Evolutionary conservation across 2,113 vertebrate species (phyloP).

Genomic region (Cynopterus brachyotis): DNA sequence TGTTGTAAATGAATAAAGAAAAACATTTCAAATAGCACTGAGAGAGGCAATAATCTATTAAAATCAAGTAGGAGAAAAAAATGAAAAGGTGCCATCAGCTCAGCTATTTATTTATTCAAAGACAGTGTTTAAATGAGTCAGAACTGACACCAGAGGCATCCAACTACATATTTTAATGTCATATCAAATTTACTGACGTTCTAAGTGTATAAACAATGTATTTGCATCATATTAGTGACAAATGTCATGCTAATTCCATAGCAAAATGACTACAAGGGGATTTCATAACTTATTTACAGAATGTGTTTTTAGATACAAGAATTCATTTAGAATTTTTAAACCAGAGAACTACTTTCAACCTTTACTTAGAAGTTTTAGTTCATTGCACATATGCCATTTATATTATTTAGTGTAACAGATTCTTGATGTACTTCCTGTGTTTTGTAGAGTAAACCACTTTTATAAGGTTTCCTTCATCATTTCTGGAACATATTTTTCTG

Average conservation of each 20-base stretch:
- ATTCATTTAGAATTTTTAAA: constrained; percentile 44
- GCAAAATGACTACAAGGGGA: constrained; percentile 53
- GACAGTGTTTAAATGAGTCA: constrained; percentile 77
- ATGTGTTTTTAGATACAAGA: constrained; percentile 30
- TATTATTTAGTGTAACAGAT: background rate
- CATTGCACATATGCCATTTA: background rate
- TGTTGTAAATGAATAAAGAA: constrained; percentile 73
- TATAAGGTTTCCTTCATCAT: background rate
- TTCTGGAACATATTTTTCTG: background rate
- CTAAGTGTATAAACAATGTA: constrained; percentile 65
- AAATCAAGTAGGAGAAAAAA: constrained; percentile 76
- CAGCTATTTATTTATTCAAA: constrained; percentile 80
- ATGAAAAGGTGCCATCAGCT: constrained; percentile 69
- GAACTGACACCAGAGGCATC: constrained; percentile 71
- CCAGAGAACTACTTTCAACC: background rate
- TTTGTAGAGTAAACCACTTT: constrained; percentile 5
- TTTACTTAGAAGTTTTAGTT: constrained; percentile 25
- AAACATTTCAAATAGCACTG: constrained; percentile 69
- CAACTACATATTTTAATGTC: constrained; percentile 70
- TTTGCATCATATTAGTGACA: constrained; percentile 63
- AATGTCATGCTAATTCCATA: constrained; percentile 59
- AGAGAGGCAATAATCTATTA: constrained; percentile 81
- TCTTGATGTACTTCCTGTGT: background rate
- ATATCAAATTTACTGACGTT: constrained; percentile 68
- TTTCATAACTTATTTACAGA: constrained; percentile 59